Conservation (phyloP, 2,888 invertebrate genomes). For the Globia sparganii region DNA sequence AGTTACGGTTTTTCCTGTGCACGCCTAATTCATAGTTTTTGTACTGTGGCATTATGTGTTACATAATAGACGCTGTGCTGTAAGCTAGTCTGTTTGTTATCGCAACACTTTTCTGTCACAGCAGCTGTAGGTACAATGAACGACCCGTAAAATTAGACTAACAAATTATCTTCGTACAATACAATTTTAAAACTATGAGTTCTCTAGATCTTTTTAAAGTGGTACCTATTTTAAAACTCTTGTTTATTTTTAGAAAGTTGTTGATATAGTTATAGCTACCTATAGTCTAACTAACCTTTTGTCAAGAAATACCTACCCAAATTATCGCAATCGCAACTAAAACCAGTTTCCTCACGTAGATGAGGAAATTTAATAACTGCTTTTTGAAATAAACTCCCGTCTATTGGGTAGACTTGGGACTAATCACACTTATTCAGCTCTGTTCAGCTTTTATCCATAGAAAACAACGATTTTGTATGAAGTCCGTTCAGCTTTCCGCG, state of each 20-base stretch:
- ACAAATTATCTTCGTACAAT: conserved; percentile 30
- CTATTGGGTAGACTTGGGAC: no score
- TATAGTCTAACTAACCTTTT: no score
- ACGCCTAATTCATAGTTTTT: conserved; percentile 34
- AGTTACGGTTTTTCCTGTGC: conserved; percentile 51
- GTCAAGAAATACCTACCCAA: no score
- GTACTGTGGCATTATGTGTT: conserved; percentile 16
- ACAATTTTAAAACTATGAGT: conserved; percentile 30
- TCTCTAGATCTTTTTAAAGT: background rate
- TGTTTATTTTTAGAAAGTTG: conserved; percentile 7
- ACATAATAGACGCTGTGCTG: conserved; percentile 19
- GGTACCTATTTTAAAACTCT: background rate
- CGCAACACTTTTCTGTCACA: conserved; percentile 34
- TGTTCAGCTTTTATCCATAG: no score
- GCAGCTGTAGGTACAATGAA: conserved; percentile 41
- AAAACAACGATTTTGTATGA: no score
- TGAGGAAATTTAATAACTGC: background rate
- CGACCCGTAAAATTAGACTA: conserved; percentile 52
- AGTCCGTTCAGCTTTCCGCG: no score
- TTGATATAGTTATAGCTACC: no score
- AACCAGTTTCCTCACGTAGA: no score
- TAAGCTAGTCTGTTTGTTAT: conserved; percentile 18
- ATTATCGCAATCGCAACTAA: no score
- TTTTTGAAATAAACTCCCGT: background rate
- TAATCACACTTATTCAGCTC: no score